Percentiles rank a stretch among this genome's conserved stretches.
These are phyloP conservation scores for Notoglanidium macrostoma DNA, from an alignment of 2,797 vertebrate species.

Conservation along the genomic window DNA sequence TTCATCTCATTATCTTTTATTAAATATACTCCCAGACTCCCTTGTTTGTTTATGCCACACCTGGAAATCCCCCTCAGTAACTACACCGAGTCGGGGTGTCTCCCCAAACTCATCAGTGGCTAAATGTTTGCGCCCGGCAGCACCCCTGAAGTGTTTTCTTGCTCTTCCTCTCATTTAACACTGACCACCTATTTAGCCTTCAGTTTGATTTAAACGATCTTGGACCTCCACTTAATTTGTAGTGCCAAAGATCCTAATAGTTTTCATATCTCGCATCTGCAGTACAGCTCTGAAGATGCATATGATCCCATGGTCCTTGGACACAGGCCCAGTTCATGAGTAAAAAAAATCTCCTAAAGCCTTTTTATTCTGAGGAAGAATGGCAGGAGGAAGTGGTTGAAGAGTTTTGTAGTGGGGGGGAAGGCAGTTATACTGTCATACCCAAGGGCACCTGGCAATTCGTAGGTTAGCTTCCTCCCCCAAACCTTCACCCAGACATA, in stretches of 20 bases:
- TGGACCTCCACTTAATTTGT: neutral
- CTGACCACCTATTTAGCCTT: neutral
- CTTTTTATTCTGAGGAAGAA: slow-evolving; percentile 35
- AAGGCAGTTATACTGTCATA: slow-evolving; percentile 27
- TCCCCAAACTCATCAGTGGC: slow-evolving; percentile 28
- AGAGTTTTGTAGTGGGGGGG: slow-evolving; percentile 12
- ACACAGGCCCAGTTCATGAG: slow-evolving; percentile 9
- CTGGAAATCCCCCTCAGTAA: slow-evolving; percentile 47
- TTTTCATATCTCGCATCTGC: neutral
- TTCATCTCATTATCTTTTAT: slow-evolving; percentile 32
- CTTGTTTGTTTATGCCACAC: slow-evolving; percentile 43
- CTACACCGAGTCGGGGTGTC: slow-evolving; percentile 24
- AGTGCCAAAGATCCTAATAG: neutral
- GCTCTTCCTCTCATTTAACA: neutral
- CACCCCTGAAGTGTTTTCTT: neutral
- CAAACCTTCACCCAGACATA: slow-evolving; percentile 24
- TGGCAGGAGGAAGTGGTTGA: slow-evolving; percentile 42
- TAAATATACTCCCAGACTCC: slow-evolving; percentile 27
- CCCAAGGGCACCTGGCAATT: slow-evolving; percentile 51
- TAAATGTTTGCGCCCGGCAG: neutral
- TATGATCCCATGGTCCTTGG: neutral
- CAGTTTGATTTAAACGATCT: neutral
- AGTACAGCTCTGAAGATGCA: slow-evolving; percentile 1
- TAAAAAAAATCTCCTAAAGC: slow-evolving; percentile 36
- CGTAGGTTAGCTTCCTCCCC: slow-evolving; percentile 35